These are phyloP conservation scores for Eueides isabella DNA, from an alignment of 1,140 invertebrate genomes.

Conservation along the genomic window DNA sequence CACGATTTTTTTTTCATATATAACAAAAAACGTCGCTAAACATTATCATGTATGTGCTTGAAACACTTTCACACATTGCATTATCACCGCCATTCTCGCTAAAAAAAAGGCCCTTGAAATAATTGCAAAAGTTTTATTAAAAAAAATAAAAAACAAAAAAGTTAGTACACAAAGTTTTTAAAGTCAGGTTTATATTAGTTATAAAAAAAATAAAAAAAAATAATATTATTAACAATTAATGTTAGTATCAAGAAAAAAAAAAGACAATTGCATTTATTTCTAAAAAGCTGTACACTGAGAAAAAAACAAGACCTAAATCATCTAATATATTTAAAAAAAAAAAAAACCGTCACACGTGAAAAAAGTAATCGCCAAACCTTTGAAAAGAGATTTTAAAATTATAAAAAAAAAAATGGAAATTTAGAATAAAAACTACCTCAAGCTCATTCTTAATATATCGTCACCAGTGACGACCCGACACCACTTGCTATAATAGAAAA, in stretches of 20 bases:
- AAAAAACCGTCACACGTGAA: conserved; percentile 29
- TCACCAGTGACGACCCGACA: conserved; percentile 81
- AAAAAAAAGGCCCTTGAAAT: conserved; percentile 38
- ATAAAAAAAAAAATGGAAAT: conserved; percentile 38
- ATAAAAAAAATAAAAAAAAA: not conserved
- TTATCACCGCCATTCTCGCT: conserved; percentile 33
- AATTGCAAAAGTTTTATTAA: conserved; percentile 37
- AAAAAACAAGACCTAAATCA: conserved; percentile 21
- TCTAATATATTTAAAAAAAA: no score
- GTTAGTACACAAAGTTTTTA: not conserved
- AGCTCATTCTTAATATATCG: conserved; percentile 81
- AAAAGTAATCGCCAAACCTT: conserved; percentile 30
- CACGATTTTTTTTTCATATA: not conserved
- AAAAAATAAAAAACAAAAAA: no score
- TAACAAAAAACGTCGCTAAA: conserved; percentile 11
- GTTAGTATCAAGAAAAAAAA: conserved; percentile 23
- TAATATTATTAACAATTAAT: not conserved
- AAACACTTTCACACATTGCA: not conserved
- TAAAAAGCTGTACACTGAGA: conserved; percentile 29
- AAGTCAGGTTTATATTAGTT: not conserved
- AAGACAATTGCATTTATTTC: conserved; percentile 44
- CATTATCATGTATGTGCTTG: not conserved
- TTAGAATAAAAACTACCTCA: conserved; percentile 68
- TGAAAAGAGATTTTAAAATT: conserved; percentile 26
- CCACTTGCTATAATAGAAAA: conserved; percentile 76